Conservation (phyloP, 1,140 invertebrate species). For the Argopecten irradians region DNA sequence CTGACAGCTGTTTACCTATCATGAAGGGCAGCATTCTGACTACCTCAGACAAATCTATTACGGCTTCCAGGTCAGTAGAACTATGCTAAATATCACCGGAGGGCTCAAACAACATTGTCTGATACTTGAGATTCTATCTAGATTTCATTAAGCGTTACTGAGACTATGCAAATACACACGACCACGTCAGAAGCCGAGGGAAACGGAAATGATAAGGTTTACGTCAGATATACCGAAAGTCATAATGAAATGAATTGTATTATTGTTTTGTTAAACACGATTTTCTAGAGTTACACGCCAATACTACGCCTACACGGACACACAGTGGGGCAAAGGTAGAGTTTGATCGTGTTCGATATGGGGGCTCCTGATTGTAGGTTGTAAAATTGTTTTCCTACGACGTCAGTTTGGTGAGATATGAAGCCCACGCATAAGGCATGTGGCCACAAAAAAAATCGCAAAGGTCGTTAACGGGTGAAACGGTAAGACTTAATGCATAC, state of each 20-base stretch:
- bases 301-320: neutral
- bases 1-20: neutral
- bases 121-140: neutral
- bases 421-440: conserved; percentile 4
- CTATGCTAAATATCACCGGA: neutral
- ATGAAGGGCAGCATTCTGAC: neutral
- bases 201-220: neutral
- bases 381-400: neutral
- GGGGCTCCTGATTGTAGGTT: neutral
- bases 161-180: neutral
- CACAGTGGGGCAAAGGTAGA: neutral
- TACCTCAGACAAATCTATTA: neutral
- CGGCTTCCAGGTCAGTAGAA: neutral
- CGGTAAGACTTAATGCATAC: no score
- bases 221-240: neutral
- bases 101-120: neutral
- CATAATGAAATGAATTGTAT: neutral
- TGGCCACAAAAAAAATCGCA: neutral
- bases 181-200: neutral
- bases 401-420: neutral
- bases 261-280: neutral
- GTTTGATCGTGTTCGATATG: neutral
- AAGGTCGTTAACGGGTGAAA: conserved; percentile 9
- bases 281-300: neutral
- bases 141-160: neutral